Evolutionary conservation across 2,113 vertebrate genomes (phyloP), one percentile per base, ranked within the genome.

Genomic region (Candoia aspera): DNA sequence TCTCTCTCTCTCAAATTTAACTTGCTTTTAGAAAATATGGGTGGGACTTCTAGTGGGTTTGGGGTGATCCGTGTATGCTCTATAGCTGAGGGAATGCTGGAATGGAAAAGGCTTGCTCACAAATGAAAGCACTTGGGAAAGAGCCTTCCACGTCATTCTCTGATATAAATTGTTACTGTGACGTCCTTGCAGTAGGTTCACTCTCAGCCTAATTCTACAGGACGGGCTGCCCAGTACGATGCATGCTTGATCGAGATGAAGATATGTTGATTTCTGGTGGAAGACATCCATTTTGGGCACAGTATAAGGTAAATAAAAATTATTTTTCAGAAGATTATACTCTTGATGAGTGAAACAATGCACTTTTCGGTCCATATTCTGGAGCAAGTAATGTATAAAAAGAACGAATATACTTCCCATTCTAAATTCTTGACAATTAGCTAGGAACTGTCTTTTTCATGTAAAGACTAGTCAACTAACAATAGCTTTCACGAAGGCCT

Each of bases 261-360:
- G 99, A 99, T 96, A 99, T 99, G 99, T 94, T 99, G 94, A 96
- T 99, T 73, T 98, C 98, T 1, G 99, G 99, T 4, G 99, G 99
- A 79, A 97, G 99, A 68, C 99, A 99, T 90, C 99, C 99, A 0
- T 99, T 99, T 96, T 97, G 98, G 59, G 98, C 98, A 3, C 97
- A 94, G 88, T 99, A 99, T 95, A 99, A 99, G 98, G 99, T 99
- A 96, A 60, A 92, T 15, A 12, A 59, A 88, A 58, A 55, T 79
- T 58, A 83, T 11, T 53, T 49, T 55, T 58, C 23, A 92, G 86
- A 13, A n/a, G 73, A 79, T 79, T 79, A 37, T 1, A 79, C 15
- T 37, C 19, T 2, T 37, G 17, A 19, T 87, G 54, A 58, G 29
- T 19, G 3, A 54, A 55, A 54, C 13, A 53, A 2, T 86, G 2